Percentiles rank a stretch among this genome's conserved stretches.
phyloP scores from a whole-genome alignment of 2,888 invertebrate genomes.

The Brenthis ino region DNA sequence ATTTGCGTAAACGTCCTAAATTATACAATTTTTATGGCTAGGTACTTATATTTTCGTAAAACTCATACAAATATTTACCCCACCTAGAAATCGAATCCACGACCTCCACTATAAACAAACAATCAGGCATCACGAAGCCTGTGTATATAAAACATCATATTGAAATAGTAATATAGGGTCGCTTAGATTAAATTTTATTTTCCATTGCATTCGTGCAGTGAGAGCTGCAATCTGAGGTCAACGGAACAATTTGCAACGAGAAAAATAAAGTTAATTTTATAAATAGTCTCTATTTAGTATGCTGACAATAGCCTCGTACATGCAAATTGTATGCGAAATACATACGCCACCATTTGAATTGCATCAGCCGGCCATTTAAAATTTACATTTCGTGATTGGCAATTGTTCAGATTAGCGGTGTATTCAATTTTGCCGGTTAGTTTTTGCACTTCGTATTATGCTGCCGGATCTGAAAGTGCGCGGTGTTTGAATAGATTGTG shows the following conservation, averaged over 20 bases:
- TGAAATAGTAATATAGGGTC: too few species aligned
- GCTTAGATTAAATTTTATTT: conserved; percentile 3
- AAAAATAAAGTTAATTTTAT: conserved; percentile 50
- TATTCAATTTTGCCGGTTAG: conserved; percentile 47
- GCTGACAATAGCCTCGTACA: conserved; percentile 54
- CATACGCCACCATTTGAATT: conserved; percentile 47
- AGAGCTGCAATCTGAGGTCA: conserved; percentile 26
- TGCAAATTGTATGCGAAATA: conserved; percentile 59
- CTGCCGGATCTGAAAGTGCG: conserved; percentile 37
- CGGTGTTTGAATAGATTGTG: conserved; percentile 9
- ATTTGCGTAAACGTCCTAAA: too few species aligned
- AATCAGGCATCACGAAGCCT: too few species aligned
- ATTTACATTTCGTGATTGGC: conserved; percentile 42
- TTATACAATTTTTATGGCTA: too few species aligned
- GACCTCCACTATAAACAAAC: too few species aligned
- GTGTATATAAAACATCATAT: too few species aligned
- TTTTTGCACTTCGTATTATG: conserved; percentile 38
- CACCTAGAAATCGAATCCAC: too few species aligned
- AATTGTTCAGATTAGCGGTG: conserved; percentile 33
- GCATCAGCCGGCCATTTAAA: conserved; percentile 47
- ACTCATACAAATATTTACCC: too few species aligned
- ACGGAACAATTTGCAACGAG: conserved; percentile 32
- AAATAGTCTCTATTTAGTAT: conserved; percentile 61
- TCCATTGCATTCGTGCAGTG: conserved; percentile 6
- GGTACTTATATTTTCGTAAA: too few species aligned